phyloP scores from a whole-genome alignment of 2,113 vertebrate species.

The Clarias gariepinus region DNA sequence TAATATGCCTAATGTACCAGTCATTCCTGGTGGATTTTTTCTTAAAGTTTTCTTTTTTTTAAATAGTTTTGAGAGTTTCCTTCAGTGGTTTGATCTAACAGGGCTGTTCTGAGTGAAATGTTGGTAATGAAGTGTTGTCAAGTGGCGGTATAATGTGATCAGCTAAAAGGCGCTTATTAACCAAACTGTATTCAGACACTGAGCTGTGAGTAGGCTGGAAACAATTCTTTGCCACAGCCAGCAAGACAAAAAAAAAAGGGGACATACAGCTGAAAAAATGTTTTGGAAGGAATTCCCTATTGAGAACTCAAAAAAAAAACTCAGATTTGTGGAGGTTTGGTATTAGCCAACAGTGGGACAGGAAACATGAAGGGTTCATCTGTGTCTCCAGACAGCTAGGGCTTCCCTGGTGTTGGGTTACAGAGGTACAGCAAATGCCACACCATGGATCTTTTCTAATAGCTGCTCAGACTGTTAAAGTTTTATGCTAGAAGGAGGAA shows the following conservation, averaged over 20 bases:
- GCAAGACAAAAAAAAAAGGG: background rate
- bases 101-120: constrained; percentile 58
- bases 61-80: constrained; percentile 24
- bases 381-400: background rate
- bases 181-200: constrained; percentile 68
- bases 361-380: background rate
- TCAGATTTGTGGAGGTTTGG: background rate
- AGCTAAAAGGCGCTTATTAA: constrained; percentile 74
- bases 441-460: constrained; percentile 14
- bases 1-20: constrained; percentile 20
- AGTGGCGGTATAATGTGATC: constrained; percentile 75
- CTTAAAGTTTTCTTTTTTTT: constrained; percentile 62
- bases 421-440: constrained; percentile 17
- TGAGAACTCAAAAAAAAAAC: background rate
- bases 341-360: constrained; percentile 1
- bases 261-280: background rate
- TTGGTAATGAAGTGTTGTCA: constrained; percentile 75
- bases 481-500: constrained; percentile 7
- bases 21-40: background rate
- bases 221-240: constrained; percentile 59
- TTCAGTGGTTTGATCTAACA: constrained; percentile 55
- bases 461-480: background rate
- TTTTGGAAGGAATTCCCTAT: constrained; percentile 9
- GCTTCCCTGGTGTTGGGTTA: constrained; percentile 29
- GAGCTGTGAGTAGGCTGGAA: constrained; percentile 67